phyloP scores from a whole-genome alignment of 2,888 invertebrate genomes.

The Spilosoma lubricipeda region DNA sequence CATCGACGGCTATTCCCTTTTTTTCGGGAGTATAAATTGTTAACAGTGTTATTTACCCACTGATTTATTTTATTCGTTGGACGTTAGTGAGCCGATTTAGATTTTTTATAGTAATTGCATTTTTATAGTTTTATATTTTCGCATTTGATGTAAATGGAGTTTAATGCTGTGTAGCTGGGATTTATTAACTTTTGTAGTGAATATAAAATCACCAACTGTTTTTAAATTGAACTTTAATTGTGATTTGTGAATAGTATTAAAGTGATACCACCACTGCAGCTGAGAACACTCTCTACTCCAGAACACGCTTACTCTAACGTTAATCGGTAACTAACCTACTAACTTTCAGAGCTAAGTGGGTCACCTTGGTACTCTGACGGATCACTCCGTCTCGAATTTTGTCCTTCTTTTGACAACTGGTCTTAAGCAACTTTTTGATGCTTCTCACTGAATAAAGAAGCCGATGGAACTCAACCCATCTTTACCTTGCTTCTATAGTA shows the following conservation, averaged over 20 bases:
- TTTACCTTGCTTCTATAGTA: no score
- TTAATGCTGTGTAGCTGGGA: slow-evolving; percentile 25
- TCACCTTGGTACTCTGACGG: no score
- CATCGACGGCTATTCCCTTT: slow-evolving; percentile 65
- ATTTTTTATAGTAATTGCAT: slow-evolving; percentile 47
- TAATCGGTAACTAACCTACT: no score
- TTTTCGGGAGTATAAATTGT: slow-evolving; percentile 71
- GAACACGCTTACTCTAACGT: no score
- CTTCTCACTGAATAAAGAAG: no score
- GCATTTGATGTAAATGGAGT: slow-evolving; percentile 39
- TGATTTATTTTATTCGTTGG: slow-evolving; percentile 71
- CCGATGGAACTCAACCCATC: no score
- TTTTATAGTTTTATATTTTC: slow-evolving; percentile 43
- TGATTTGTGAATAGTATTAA: background rate
- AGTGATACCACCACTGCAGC: background rate
- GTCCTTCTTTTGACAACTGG: no score
- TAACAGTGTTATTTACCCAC: slow-evolving; percentile 75
- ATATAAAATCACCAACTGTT: background rate
- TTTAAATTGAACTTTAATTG: background rate
- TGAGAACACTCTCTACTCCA: background rate
- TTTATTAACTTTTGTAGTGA: slow-evolving; percentile 12
- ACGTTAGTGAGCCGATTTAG: slow-evolving; percentile 51
- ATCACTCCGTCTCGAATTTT: no score
- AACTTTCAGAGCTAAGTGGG: no score
- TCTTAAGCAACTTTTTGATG: no score